Conservation (phyloP, 2,797 vertebrate species). For the Pygocentrus nattereri region DNA sequence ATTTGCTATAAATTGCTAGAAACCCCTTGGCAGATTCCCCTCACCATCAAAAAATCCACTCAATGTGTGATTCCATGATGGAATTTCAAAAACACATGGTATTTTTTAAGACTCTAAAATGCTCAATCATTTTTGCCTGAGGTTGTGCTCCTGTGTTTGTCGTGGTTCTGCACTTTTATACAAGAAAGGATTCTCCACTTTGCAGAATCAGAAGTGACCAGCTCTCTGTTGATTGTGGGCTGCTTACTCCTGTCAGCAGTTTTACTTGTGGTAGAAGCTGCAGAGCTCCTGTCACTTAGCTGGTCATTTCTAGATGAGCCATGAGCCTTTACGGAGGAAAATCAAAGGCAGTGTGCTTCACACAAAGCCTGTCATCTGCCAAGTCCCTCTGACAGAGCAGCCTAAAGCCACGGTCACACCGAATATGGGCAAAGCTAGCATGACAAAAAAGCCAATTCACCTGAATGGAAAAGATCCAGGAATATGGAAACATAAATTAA, state of each 20-base stretch:
- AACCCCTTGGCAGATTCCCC: background rate
- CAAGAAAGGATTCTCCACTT: constrained; percentile 11
- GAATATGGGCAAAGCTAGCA: too few relatives aligned
- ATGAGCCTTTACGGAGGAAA: constrained; percentile 67
- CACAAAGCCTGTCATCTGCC: constrained; percentile 17
- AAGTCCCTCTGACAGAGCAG: background rate
- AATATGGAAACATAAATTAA: too few relatives aligned
- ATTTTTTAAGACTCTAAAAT: background rate
- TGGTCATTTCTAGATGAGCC: constrained; percentile 78
- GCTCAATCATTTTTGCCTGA: constrained; percentile 2
- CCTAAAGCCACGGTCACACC: background rate
- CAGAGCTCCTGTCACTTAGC: constrained; percentile 77
- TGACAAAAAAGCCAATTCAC: too few relatives aligned
- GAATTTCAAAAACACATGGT: constrained; percentile 16
- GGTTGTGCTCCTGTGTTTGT: background rate
- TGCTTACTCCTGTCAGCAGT: constrained; percentile 76
- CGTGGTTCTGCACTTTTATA: constrained; percentile 8
- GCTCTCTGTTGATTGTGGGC: constrained; percentile 56
- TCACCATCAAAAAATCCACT: background rate
- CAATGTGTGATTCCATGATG: background rate
- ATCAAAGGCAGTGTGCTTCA: constrained; percentile 36
- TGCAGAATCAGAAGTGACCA: constrained; percentile 14
- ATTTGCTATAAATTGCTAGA: constrained; percentile 5
- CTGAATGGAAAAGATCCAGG: too few relatives aligned
- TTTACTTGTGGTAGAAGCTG: constrained; percentile 69